Evolutionary conservation across 2,797 vertebrate genomes (phyloP).

Genomic region (Triplophysa yarkandensis): DNA sequence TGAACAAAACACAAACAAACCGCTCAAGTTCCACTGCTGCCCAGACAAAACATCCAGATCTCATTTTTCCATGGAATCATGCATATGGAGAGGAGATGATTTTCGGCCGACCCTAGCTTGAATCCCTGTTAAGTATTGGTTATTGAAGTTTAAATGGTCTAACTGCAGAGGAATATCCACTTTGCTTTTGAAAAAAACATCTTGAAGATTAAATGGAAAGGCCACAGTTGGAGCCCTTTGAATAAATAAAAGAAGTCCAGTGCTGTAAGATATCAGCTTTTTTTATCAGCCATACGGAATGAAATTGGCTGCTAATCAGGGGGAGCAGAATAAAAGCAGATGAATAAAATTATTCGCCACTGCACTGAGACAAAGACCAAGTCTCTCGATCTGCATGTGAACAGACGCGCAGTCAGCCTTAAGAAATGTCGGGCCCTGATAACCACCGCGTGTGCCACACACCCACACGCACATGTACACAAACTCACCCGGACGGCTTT

Average conservation of each 20-base stretch:
- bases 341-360: slow-evolving; percentile 68
- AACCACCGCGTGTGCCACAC: slow-evolving; percentile 31
- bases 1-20: slow-evolving; percentile 60
- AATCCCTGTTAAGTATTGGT: slow-evolving; percentile 6
- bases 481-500: slow-evolving; percentile 59
- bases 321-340: slow-evolving; percentile 53
- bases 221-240: slow-evolving; percentile 68
- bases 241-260: slow-evolving; percentile 52
- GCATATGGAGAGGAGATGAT: not conserved
- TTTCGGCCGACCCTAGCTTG: not conserved
- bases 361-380: slow-evolving; percentile 68
- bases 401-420: slow-evolving; percentile 74
- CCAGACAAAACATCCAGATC: slow-evolving; percentile 1
- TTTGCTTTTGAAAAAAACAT: slow-evolving; percentile 70
- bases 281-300: slow-evolving; percentile 57
- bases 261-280: slow-evolving; percentile 23
- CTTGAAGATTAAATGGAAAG: slow-evolving; percentile 74
- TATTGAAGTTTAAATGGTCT: slow-evolving; percentile 65
- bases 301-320: slow-evolving; percentile 55
- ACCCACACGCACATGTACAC: slow-evolving; percentile 51
- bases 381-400: slow-evolving; percentile 68
- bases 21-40: slow-evolving; percentile 50
- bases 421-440: slow-evolving; percentile 69
- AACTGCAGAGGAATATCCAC: slow-evolving; percentile 63
- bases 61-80: no score